Evolutionary conservation across 2,888 invertebrate species (phyloP), one percentile per base, ranked within the genome.

Genomic region (Linyphia triangularis): DNA sequence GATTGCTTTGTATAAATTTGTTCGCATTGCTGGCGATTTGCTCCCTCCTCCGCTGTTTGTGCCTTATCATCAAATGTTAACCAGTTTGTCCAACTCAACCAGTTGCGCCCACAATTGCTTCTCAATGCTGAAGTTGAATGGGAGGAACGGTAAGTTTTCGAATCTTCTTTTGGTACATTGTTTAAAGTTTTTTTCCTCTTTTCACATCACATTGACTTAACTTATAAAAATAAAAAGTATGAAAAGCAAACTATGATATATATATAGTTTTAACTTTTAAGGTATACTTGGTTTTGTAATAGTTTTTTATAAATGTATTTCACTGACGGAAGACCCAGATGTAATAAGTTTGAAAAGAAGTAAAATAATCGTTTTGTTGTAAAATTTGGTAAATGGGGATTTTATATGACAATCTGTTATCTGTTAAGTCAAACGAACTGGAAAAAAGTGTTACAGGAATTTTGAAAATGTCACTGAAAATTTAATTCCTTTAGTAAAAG

Each of bases 1-100:
- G 79, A 96, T 96, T 6, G 95, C 96, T 0, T 93, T 99, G 57
- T 97, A 96, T 93, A 98, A 98, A 94, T 98, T 99, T 93, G 95
- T 98, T 43, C 95, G 97, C 0, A 94, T 96, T 90, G 96, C 97
- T 63, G 97, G 98, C 67, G 97, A 97, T 93, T 94, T 96, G 92
- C 94, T 98, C 89, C 96, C 97, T 9, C 95, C 96, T 6, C 95
- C 96, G 24, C 93, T 98, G 78, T 96, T 97, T 92, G 96, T 96
- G 2, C 96, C 96, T 0, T 98, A 97, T 93, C 94, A 98, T 90
- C 95, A 95, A 91, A 97, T 98, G 95, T 94, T 98, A 91, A 95
- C 96, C 0, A 96, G 97, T 19, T 94, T 99, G 75, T 95, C 97
- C 1, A 96, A 92, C 90, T 95, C 96, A 85, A 93, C 94, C 82